Base-by-base conservation (phyloP, 1,140 invertebrate species). In the Drosophila kikkawai region DNA sequence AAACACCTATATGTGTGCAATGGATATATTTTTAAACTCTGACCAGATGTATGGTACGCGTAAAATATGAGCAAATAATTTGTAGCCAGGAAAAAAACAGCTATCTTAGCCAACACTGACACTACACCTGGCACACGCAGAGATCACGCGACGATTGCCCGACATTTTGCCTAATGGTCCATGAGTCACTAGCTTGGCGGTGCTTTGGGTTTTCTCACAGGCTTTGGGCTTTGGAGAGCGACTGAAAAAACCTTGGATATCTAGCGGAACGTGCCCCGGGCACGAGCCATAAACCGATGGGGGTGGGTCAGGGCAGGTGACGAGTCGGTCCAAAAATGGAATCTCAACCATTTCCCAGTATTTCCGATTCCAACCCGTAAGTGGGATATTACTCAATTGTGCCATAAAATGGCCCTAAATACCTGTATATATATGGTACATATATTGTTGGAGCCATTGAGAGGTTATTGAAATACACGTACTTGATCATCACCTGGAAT, bases 131-230 rank as follows among this genome's bases (percentile, higher is more conserved):
- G 26, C 60, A 9, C 60, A 63, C 34, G 47, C 60, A 37, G 44
- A 58, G 53, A 73, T 71, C 69, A 51, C 45, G 50, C 67, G 34
- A 42, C 67, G 17, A 71, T 29, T 73, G 51, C 53, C 45, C 69
- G 55, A 60, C 36, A 42, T 59, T 73, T 58, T 29, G 66, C 53
- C 32, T 42, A 48, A 50, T 37, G 44, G 37, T 59, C 45, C 53
- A 73, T 73, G 69, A 73, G 53, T 73, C 69, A 73, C 67, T n/a
- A 15, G 22, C 19, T 45, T 6, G 17, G 36, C 29, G 67, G 65
- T 34, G 32, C 15, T 70, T 51, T 61, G 67, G 67, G 47, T 69
- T 69, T 69, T 69, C 67, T 69, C 45, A 26, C 29, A 51, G 45
- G 22, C 8, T 3, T 26, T 13, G n/a, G 12, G 17, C 19, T 22